Evolutionary conservation across 2,113 vertebrate genomes (phyloP).

Genomic region (Heptranchias perlo): DNA sequence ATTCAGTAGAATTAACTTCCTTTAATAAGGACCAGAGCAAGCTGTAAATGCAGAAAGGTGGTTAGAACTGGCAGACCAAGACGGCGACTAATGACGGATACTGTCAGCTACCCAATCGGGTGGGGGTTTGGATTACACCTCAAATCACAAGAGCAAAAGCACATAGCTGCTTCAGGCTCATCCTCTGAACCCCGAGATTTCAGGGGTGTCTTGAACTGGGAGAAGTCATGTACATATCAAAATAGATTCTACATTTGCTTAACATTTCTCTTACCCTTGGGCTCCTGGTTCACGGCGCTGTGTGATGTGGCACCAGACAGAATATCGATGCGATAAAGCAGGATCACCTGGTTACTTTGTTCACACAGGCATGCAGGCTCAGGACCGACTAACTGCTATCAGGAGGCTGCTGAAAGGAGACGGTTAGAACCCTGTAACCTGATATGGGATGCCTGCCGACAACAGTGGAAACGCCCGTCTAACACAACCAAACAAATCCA

Average conservation of each 20-base stretch:
- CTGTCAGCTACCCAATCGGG: background rate
- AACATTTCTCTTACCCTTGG: background rate
- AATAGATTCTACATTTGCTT: background rate
- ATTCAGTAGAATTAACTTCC: background rate
- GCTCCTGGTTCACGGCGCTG: background rate
- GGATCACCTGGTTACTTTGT: background rate
- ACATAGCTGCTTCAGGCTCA: background rate
- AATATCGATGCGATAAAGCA: background rate
- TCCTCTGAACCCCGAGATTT: background rate
- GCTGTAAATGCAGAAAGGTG: background rate
- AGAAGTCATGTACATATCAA: background rate
- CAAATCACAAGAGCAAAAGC: background rate
- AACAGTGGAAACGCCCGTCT: background rate
- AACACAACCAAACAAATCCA: conserved; percentile 8
- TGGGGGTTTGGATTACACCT: background rate
- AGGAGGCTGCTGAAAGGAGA: background rate
- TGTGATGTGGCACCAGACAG: background rate
- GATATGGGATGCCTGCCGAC: background rate
- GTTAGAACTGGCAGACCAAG: background rate
- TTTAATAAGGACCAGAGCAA: background rate
- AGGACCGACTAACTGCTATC: background rate
- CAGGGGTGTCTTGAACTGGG: background rate
- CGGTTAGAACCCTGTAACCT: background rate
- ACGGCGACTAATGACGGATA: background rate
- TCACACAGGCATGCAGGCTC: background rate